phyloP scores from a whole-genome alignment of 1,140 invertebrate species.

The Triops cancriformis region DNA sequence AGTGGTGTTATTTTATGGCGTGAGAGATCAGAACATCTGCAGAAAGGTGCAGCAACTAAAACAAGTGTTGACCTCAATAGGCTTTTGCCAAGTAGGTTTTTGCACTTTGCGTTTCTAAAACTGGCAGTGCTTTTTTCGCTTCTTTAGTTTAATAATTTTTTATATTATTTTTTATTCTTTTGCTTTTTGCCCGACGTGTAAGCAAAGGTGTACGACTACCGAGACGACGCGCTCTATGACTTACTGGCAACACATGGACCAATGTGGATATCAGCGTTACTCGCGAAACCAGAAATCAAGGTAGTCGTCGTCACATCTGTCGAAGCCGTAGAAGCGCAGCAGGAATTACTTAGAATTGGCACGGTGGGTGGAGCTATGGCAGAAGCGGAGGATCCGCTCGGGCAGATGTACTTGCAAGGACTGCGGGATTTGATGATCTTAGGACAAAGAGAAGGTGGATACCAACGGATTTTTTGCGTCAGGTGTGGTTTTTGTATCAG shows the following conservation, averaged over 20 bases:
- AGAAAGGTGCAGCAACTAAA: background rate
- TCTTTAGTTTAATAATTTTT: background rate
- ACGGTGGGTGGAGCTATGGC: background rate
- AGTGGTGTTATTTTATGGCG: background rate
- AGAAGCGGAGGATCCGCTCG: background rate
- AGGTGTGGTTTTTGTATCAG: background rate
- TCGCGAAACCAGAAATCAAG: background rate
- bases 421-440: background rate
- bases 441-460: background rate
- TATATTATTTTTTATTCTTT: too few species aligned
- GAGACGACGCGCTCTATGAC: background rate
- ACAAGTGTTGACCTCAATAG: background rate
- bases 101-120: too few species aligned
- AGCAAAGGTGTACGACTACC: background rate
- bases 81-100: constrained; percentile 11
- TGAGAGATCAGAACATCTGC: background rate
- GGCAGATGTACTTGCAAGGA: background rate
- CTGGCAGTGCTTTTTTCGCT: background rate
- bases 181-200: background rate
- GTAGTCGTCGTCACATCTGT: background rate
- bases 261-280: background rate
- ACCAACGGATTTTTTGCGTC: background rate
- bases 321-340: background rate
- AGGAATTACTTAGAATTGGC: background rate
- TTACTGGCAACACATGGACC: constrained; percentile 1